phyloP scores from a whole-genome alignment of 2,797 vertebrate species.

The Sorex maritimensis region DNA sequence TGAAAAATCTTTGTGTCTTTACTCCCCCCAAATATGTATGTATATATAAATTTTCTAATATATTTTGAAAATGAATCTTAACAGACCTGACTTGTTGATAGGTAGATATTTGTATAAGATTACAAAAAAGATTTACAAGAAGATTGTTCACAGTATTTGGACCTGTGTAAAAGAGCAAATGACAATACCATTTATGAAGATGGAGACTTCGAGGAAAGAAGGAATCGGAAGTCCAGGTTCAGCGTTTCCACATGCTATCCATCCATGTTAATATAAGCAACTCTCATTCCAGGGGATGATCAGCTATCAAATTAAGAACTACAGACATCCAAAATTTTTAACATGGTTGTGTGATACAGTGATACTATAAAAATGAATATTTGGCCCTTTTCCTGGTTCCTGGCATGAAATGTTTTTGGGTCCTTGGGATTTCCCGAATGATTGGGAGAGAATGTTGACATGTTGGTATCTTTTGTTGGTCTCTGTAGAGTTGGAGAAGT shows the following conservation, averaged over 20 bases:
- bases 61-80: constrained; percentile 31
- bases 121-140: constrained; percentile 13
- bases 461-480: background rate
- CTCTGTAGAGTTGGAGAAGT: too few relatives aligned
- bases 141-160: background rate
- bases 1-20: too few relatives aligned
- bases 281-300: background rate
- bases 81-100: constrained; percentile 10
- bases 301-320: background rate
- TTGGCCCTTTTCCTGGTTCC: constrained; percentile 5
- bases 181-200: background rate
- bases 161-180: background rate
- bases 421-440: background rate
- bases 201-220: background rate
- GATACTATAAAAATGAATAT: background rate
- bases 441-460: background rate
- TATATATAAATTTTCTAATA: too few relatives aligned
- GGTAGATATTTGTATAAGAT: background rate
- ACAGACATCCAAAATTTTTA: constrained; percentile 33
- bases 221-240: background rate
- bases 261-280: background rate
- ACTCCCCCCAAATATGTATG: too few relatives aligned
- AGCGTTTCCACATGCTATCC: background rate
- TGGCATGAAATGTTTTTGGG: background rate
- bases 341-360: background rate